Base-by-base conservation (phyloP, 2,888 invertebrate species). In the Diadegma fenestrale region DNA sequence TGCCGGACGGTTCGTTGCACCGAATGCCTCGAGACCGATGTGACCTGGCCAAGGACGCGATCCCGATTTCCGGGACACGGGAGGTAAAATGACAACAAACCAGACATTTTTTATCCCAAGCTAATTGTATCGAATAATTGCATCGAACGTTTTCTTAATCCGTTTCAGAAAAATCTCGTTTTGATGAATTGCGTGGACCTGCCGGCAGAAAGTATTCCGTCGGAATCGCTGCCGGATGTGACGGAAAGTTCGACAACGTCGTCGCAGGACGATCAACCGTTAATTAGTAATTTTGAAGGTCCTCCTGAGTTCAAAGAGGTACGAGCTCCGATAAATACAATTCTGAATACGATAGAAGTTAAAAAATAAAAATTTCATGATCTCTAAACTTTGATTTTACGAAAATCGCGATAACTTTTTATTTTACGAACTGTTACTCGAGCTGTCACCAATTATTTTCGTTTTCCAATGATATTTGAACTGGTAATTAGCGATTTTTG, bases 1-100 rank as follows among this genome's bases (percentile, higher is more conserved):
- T 78, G 78, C n/a, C 78, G 4, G 78, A 68, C 12, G 58, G 68
- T 14, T 58, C 26, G n/a, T 14, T 78, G 1, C 78, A 78, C n/a
- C 12, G 43, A 2, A 68, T 45, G 14, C 78, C 68, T 1, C 66
- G 78, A 5, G 41, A 30, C n/a, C n/a, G 69, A 33, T 33, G 22
- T 8, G 69, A 71, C 51, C 8, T 71, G 17, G 48, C 48, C 1
- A 26, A 37, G 7, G 69, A 48, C n/a, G 69, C 69, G 8, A 30
- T 71, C 10, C 69, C 69, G 7, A 71, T 71, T 17, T 17, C 30
- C 12, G 26, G 26, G 2, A 48, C 22, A 48, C 14, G n/a, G 8
- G 48, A 30, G 48, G 69, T 71, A 48, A 51, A 22, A 71, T 45
- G 5, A 26, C 26, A 12, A 26, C 12, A 10, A 3, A 54, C 7